These are phyloP conservation scores for Melikaiella ostensackeni DNA, from an alignment of 2,888 invertebrate species.

Conservation along the genomic window DNA sequence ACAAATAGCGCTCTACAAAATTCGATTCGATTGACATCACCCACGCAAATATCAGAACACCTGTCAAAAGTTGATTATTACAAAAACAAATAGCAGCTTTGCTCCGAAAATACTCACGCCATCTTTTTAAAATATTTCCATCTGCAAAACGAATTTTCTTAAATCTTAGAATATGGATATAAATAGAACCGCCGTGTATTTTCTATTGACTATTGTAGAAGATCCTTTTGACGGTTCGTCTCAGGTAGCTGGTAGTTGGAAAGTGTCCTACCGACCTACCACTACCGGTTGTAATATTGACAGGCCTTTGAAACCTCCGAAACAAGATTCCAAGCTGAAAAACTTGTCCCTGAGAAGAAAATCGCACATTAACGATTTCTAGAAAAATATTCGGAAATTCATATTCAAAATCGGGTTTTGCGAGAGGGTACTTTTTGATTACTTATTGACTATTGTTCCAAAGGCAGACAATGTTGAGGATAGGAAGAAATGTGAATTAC, in stretches of 20 bases:
- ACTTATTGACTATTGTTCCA: neutral
- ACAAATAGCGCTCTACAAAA: too few species aligned
- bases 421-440: neutral
- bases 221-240: constrained; percentile 8
- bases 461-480: fast-evolving
- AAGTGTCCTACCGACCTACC: constrained; percentile 62
- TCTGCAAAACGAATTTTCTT: neutral
- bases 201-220: constrained; percentile 26
- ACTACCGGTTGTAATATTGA: constrained; percentile 60
- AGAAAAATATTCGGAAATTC: neutral
- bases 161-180: neutral
- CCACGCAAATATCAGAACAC: neutral
- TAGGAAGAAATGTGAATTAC: too few species aligned
- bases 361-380: neutral
- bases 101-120: neutral
- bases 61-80: neutral
- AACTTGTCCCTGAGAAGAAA: neutral
- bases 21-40: neutral
- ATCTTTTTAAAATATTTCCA: neutral
- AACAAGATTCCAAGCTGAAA: neutral
- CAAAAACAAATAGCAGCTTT: neutral
- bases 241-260: constrained; percentile 29
- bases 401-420: neutral
- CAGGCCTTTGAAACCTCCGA: neutral
- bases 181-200: constrained; percentile 2